A percentile compares a stretch with the other conserved stretches of the same genome.
Evolutionary conservation across 1,140 invertebrate species (phyloP).

Genomic region (Drosophila kohkoa): DNA sequence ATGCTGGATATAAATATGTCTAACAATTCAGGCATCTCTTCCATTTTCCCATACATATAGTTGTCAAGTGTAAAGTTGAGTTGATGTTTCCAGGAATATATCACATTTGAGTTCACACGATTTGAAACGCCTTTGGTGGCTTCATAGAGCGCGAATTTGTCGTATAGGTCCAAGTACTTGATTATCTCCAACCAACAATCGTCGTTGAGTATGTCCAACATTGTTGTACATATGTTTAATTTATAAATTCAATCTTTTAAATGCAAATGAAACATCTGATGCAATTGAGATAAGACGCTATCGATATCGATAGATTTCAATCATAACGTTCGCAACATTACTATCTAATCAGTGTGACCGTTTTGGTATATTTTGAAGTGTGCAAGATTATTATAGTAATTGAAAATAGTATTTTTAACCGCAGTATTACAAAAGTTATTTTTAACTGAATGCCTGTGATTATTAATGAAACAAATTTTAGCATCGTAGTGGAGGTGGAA

Average conservation of each 20-base stretch:
- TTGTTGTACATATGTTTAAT: too few species aligned
- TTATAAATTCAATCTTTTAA: too few species aligned
- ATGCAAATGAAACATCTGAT: not conserved
- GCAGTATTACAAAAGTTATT: too few species aligned
- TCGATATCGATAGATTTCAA: not conserved
- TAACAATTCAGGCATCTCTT: not conserved
- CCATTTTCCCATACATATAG: not conserved
- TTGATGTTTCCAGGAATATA: conserved; percentile 14
- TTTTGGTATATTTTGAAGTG: too few species aligned
- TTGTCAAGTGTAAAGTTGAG: not conserved
- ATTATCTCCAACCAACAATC: not conserved
- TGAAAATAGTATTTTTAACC: too few species aligned
- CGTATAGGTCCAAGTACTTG: not conserved
- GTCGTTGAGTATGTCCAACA: too few species aligned
- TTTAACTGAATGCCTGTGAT: too few species aligned
- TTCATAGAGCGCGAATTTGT: conserved; percentile 14
- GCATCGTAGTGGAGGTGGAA: too few species aligned
- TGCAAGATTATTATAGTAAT: too few species aligned
- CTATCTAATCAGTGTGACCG: too few species aligned
- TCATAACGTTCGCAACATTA: too few species aligned
- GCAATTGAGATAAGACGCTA: not conserved
- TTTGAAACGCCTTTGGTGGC: conserved; percentile 3
- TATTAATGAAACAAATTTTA: too few species aligned
- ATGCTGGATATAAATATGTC: conserved; percentile 6
- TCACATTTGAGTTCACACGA: conserved; percentile 15